Evolutionary conservation across 2,797 vertebrate genomes (phyloP).

Genomic region (Serranus cabrilla): DNA sequence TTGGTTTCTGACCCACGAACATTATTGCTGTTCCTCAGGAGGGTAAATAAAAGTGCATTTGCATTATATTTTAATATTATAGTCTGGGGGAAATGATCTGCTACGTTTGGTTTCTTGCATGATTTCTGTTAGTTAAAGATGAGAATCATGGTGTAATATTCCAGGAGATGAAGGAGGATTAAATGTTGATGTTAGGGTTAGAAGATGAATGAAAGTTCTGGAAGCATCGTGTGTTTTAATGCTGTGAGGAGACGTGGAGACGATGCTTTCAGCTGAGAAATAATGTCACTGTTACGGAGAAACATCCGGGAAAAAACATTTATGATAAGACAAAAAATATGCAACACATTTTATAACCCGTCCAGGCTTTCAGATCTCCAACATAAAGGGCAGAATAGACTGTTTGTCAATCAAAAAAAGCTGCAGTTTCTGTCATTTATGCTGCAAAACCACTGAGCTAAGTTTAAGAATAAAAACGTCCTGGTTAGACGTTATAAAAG

Average conservation of each 20-base stretch:
- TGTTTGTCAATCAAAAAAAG: too few species aligned
- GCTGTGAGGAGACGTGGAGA: constrained; percentile 13
- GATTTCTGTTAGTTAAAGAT: background rate
- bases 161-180: background rate
- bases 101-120: background rate
- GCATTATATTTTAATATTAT: background rate
- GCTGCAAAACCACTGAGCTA: too few species aligned
- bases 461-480: too few species aligned
- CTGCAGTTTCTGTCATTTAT: too few species aligned
- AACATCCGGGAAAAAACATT: background rate
- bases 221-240: constrained; percentile 22
- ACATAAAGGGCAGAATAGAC: too few species aligned
- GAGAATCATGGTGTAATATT: background rate
- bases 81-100: background rate
- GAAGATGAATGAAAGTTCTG: background rate
- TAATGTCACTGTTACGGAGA: background rate
- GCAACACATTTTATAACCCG: too few species aligned
- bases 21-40: too few species aligned
- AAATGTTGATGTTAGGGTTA: constrained; percentile 24
- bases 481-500: too few species aligned
- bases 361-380: too few species aligned
- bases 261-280: constrained; percentile 2
- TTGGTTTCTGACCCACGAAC: too few species aligned
- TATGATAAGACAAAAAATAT: background rate
- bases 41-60: too few species aligned